Evolutionary conservation across 2,888 invertebrate species (phyloP).

Genomic region (Ctena decussata): DNA sequence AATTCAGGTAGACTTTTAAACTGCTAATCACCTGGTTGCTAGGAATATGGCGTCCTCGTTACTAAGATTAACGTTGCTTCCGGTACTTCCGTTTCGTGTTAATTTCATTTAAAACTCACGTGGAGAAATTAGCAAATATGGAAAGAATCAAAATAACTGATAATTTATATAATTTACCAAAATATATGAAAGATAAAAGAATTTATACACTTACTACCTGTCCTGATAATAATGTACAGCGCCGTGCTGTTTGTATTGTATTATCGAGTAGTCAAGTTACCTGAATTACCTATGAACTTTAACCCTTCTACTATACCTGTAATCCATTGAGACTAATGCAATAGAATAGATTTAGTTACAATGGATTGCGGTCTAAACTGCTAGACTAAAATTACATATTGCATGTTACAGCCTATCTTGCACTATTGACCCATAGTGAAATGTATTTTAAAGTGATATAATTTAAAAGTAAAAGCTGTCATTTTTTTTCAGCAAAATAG

Average conservation of each 20-base stretch:
- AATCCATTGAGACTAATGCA: slow-evolving; percentile 10
- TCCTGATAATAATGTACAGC: too few species aligned
- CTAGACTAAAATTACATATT: background rate
- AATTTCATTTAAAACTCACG: background rate
- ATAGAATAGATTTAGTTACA: background rate
- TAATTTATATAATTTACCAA: too few species aligned
- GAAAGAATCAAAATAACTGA: too few species aligned
- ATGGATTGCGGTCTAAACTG: background rate
- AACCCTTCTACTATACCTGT: slow-evolving; percentile 8
- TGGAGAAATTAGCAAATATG: background rate
- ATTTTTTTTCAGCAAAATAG: too few species aligned
- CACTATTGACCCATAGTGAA: too few species aligned
- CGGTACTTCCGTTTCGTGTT: slow-evolving; percentile 28
- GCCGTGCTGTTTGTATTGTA: slow-evolving; percentile 1
- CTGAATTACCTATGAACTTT: background rate
- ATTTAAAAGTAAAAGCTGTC: too few species aligned
- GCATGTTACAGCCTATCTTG: background rate
- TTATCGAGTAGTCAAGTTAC: slow-evolving; percentile 11
- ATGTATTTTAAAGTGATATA: too few species aligned
- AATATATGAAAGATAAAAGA: background rate
- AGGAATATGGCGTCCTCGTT: slow-evolving; percentile 73
- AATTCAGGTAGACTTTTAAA: slow-evolving; percentile 24
- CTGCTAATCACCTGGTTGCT: slow-evolving; percentile 55
- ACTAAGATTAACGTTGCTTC: slow-evolving; percentile 1
- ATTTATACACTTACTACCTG: background rate